Evolutionary conservation across 1,140 invertebrate species (phyloP), one percentile per base, ranked within the genome.

Genomic region (Pseudomyrmex dendroicus): DNA sequence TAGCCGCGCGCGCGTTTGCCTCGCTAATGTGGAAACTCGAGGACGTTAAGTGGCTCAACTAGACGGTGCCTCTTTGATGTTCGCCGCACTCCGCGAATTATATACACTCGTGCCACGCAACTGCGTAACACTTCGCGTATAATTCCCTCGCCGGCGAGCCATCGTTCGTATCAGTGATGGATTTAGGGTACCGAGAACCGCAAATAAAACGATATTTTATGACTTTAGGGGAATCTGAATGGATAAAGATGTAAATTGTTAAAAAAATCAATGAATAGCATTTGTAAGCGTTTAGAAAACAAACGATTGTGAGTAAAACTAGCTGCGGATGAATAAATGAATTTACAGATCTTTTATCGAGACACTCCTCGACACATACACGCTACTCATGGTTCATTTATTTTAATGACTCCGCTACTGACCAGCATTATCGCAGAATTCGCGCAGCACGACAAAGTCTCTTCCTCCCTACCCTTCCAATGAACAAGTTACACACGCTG

Each of bases 1-100:
- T 15, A 13, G 52, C 0, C 64, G 44, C 66, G 52, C 66, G 52
- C 66, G 52, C 89, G 92, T 92, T 92, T 93, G 91, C 91, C 90
- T 91, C 90, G 90, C 91, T 92, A 93, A 93, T 93, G 91, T 90
- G 92, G 91, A 93, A 93, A 92, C 92, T 92, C 88, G 86, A 73
- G 89, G 86, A 89, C 89, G 87, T 92, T 93, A 93, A 93, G 92
- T 93, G 92, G 91, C 91, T 92, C 88, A 93, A 92, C 92, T 93
- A 92, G 91, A 86, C 70, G 89, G 83, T 86, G 87, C 78, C 73
- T 87, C 92, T 93, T 93, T 93, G 92, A 93, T 91, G 88, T 85
- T 78, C 82, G 88, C 91, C 89, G 92, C 92, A 82, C 67, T 84
- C 85, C 70, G 44, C 54, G 73, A 54, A 78, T 83, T 85, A 83